Percentiles rank a stretch among this genome's conserved stretches.
Conservation (phyloP, 2,797 vertebrate genomes). For the Galagoides demidoff region DNA sequence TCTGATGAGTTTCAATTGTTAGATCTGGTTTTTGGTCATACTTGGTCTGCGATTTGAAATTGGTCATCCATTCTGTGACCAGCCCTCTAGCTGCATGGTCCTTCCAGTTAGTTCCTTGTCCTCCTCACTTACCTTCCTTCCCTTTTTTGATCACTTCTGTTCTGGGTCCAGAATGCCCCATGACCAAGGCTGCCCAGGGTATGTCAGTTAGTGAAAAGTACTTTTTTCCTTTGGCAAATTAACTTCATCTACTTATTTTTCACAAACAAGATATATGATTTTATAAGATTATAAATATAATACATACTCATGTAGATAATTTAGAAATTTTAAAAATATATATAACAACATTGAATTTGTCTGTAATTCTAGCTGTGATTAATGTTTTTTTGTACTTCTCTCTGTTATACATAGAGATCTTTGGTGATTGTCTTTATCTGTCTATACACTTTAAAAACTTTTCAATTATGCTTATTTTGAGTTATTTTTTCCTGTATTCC, state of each 20-base stretch:
- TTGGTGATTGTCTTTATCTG: too few relatives aligned
- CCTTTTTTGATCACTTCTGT: neutral
- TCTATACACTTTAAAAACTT: neutral
- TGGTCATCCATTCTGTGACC: neutral
- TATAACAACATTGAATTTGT: neutral
- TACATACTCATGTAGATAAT: neutral
- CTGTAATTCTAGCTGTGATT: neutral
- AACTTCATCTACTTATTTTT: conserved; percentile 18
- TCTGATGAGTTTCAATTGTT: neutral
- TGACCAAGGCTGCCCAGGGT: neutral
- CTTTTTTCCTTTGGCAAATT: conserved; percentile 13
- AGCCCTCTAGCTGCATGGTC: neutral
- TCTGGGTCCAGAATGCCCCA: neutral
- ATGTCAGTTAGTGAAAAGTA: neutral
- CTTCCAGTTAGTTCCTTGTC: neutral
- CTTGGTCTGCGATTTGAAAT: neutral
- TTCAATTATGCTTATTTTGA: conserved; percentile 31
- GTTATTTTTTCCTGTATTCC: conserved; percentile 7
- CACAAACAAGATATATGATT: neutral
- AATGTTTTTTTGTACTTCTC: neutral
- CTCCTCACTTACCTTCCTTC: neutral
- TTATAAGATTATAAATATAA: conserved; percentile 2
- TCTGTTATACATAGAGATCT: neutral
- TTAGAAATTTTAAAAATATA: conserved; percentile 43
- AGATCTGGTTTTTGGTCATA: neutral